phyloP scores from a whole-genome alignment of 2,113 vertebrate genomes.

The Mesocricetus auratus region DNA sequence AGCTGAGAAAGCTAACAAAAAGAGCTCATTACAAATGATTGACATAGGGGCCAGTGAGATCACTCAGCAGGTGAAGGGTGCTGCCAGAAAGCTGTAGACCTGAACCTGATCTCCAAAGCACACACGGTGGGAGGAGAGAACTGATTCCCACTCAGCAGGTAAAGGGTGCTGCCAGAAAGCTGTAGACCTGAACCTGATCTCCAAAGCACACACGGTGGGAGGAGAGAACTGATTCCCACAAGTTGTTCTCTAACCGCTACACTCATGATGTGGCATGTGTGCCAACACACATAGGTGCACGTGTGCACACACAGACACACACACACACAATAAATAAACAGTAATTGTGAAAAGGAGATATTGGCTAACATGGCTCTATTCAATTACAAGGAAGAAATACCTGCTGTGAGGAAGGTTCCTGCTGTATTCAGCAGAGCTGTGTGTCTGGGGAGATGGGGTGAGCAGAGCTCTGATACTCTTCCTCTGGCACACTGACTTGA shows the following conservation, averaged over 20 bases:
- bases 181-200: neutral
- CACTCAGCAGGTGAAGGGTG: neutral
- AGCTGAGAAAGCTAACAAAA: neutral
- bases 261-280: neutral
- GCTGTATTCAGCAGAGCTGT: neutral
- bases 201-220: neutral
- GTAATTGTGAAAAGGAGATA: neutral
- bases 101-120: neutral
- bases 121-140: neutral
- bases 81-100: neutral
- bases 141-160: neutral
- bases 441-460: neutral
- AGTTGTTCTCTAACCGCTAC: too few species aligned
- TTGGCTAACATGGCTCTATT: neutral
- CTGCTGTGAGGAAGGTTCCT: fast-evolving
- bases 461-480: neutral
- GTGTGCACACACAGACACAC: neutral
- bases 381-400: neutral
- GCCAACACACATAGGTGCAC: neutral
- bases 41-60: neutral
- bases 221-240: neutral
- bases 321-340: too few species aligned
- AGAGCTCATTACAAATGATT: neutral
- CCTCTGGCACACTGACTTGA: fast-evolving
- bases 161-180: too few species aligned